Percentiles rank a stretch among this genome's conserved stretches.
phyloP scores from a whole-genome alignment of 2,113 vertebrate species.

The Hyaena hyaena region DNA sequence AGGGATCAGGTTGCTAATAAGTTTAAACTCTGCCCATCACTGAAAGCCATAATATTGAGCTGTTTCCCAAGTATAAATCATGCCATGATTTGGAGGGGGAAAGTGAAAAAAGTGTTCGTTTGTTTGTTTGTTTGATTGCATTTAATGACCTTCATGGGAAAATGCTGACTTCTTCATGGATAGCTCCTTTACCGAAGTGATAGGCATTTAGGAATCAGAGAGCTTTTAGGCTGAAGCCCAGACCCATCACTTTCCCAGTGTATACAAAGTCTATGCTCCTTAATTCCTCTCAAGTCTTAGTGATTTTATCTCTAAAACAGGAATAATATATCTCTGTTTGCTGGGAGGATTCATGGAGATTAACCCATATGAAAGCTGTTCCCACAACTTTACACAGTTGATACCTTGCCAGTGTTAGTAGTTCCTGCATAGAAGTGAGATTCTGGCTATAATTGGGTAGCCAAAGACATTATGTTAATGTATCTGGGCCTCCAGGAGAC shows the following conservation, averaged over 20 bases:
- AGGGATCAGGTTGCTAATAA: neutral
- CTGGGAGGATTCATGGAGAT: neutral
- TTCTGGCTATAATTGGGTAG: conserved; percentile 15
- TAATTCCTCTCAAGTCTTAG: neutral
- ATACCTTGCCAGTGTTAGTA: neutral
- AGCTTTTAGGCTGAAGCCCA: neutral
- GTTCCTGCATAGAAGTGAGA: conserved; percentile 30
- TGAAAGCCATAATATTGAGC: neutral
- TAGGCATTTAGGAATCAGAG: neutral
- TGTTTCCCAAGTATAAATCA: neutral
- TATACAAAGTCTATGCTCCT: neutral
- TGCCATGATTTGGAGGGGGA: neutral
- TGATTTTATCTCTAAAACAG: conserved; percentile 25
- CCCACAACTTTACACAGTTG: neutral
- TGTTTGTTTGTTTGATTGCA: neutral
- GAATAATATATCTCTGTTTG: neutral
- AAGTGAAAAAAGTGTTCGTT: no score
- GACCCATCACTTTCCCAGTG: neutral
- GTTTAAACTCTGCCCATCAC: neutral
- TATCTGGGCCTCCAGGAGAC: neutral
- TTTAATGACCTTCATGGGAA: neutral
- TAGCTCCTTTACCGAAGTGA: neutral
- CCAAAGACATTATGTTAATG: conserved; percentile 40
- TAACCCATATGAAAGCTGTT: conserved; percentile 7
- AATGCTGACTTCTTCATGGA: neutral